Evolutionary conservation across 2,888 invertebrate genomes (phyloP).

Genomic region (Rhimphoctona megacephalus): DNA sequence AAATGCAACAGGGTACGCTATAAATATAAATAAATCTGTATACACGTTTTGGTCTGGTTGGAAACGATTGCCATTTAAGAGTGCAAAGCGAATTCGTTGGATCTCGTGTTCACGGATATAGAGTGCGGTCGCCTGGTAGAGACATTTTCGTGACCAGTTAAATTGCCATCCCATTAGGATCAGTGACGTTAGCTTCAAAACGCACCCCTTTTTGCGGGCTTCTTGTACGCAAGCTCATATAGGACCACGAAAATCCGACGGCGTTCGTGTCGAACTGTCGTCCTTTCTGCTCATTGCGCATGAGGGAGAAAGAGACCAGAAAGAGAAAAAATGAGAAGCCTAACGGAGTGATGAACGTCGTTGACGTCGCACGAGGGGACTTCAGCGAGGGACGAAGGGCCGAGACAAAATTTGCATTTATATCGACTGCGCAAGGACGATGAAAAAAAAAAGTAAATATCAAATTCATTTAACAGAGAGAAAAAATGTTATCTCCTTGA

Average conservation of each 20-base stretch:
- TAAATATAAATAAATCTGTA: conserved; percentile 10
- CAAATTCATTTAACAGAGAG: conserved; percentile 76
- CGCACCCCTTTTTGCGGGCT: conserved; percentile 36
- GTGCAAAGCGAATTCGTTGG: conserved; percentile 58
- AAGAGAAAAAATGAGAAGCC: conserved; percentile 40
- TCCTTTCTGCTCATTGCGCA: conserved; percentile 60
- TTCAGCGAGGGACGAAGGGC: conserved; percentile 16
- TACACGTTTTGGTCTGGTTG: not conserved
- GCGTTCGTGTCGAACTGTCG: conserved; percentile 67
- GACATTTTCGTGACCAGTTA: conserved; percentile 76
- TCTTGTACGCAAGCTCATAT: conserved; percentile 60
- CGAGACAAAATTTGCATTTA: conserved; percentile 78
- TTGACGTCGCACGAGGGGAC: conserved; percentile 59
- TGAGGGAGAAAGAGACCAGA: conserved; percentile 54
- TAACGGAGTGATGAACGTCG: conserved; percentile 59
- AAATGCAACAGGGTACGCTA: not conserved
- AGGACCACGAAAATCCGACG: conserved; percentile 26
- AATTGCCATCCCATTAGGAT: conserved; percentile 76
- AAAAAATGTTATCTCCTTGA: conserved; percentile 26
- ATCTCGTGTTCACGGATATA: conserved; percentile 50
- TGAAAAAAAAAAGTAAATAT: conserved; percentile 74
- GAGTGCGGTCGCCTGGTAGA: conserved; percentile 71
- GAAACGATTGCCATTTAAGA: conserved; percentile 50
- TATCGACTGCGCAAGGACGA: conserved; percentile 77
- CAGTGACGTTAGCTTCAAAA: conserved; percentile 50